phyloP scores from a whole-genome alignment of 1,140 invertebrate species.

The Aphelenchoides fujianensis region DNA sequence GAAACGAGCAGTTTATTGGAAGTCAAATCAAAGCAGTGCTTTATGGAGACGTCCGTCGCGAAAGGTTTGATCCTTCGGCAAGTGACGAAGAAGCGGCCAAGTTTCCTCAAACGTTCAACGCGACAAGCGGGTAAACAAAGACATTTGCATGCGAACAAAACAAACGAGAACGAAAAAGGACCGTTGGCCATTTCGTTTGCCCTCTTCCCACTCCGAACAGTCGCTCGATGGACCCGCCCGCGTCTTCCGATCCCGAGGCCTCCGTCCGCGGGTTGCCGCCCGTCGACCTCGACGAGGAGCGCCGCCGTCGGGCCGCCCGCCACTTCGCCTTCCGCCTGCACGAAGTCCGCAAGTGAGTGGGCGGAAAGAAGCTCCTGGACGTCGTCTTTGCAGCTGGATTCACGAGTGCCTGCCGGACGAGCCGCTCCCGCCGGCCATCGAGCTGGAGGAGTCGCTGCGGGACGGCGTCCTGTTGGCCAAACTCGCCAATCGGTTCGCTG shows the following conservation, averaged over 20 bases:
- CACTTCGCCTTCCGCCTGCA: not conserved
- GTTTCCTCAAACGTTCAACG: too few species aligned
- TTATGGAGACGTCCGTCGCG: too few species aligned
- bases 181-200: too few species aligned
- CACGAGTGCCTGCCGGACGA: slow-evolving; percentile 73
- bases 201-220: too few species aligned
- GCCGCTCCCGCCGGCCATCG: slow-evolving; percentile 69
- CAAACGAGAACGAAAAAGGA: too few species aligned
- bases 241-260: not conserved
- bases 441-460: slow-evolving; percentile 74
- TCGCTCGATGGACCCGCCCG: too few species aligned
- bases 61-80: too few species aligned
- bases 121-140: too few species aligned
- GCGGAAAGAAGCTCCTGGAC: not conserved
- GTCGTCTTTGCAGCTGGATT: slow-evolving; percentile 68
- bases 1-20: too few species aligned
- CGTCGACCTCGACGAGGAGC: slow-evolving; percentile 13
- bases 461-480: slow-evolving; percentile 79
- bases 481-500: slow-evolving; percentile 73
- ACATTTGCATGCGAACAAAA: too few species aligned
- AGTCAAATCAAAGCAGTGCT: too few species aligned
- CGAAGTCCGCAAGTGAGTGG: slow-evolving; percentile 21
- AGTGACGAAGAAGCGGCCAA: too few species aligned
- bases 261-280: not conserved
- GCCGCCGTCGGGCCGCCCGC: not conserved